These are phyloP conservation scores for Gastracanthus pulcherrimus DNA, from an alignment of 2,888 invertebrate species.

Conservation along the genomic window DNA sequence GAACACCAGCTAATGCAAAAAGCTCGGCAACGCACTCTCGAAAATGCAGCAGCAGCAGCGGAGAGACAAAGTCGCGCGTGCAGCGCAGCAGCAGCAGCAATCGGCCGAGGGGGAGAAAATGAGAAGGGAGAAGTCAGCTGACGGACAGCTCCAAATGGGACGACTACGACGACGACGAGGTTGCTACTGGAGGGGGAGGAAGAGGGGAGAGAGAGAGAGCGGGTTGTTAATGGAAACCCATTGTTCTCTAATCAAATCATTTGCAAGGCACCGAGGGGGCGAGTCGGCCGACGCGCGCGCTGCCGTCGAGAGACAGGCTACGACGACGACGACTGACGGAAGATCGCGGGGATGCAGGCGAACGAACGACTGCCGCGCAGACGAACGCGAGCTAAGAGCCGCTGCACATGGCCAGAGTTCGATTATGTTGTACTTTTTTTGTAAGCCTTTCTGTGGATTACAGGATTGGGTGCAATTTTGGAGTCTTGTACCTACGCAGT, in stretches of 20 bases:
- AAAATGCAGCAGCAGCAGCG: conserved; percentile 8
- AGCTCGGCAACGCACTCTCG: conserved; percentile 27
- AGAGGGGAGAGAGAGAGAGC: conserved; percentile 51
- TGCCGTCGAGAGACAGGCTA: conserved; percentile 51
- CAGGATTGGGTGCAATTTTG: too few relatives aligned
- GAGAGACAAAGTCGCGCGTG: background rate
- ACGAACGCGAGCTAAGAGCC: too few relatives aligned
- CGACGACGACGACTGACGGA: conserved; percentile 39
- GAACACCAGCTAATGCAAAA: conserved; percentile 36
- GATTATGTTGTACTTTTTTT: too few relatives aligned
- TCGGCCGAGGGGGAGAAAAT: background rate
- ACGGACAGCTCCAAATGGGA: conserved; percentile 66
- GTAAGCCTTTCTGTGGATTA: too few relatives aligned
- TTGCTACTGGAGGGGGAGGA: conserved; percentile 24
- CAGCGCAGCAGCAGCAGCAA: background rate
- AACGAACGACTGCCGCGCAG: too few relatives aligned
- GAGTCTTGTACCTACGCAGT: too few relatives aligned
- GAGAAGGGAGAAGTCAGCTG: conserved; percentile 68
- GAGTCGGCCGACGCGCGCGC: conserved; percentile 59
- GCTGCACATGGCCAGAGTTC: too few relatives aligned
- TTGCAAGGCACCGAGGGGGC: conserved; percentile 70
- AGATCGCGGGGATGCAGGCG: conserved; percentile 20
- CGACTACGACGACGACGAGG: conserved; percentile 8
- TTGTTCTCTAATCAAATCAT: conserved; percentile 78
- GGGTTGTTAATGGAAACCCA: conserved; percentile 77